These are phyloP conservation scores for Acanthurus tractus DNA, from an alignment of 2,797 vertebrate genomes.

Conservation along the genomic window DNA sequence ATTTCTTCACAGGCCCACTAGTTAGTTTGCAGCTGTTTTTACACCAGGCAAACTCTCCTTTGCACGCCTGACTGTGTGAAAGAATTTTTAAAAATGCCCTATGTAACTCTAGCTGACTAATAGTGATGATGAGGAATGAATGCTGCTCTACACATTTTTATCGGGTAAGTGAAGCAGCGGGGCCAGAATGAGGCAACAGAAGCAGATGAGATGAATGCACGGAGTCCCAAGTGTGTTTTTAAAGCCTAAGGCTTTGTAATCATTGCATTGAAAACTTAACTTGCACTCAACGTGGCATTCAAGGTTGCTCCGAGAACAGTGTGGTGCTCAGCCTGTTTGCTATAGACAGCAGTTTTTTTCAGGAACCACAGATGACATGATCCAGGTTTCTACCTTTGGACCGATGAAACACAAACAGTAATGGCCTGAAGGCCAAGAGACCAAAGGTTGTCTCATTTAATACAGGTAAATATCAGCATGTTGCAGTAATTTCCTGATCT, in stretches of 20 bases:
- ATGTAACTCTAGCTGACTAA: conserved; percentile 36
- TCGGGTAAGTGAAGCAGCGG: conserved; percentile 26
- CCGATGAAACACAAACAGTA: conserved; percentile 29
- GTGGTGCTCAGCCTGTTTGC: not conserved
- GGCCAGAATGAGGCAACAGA: conserved; percentile 25
- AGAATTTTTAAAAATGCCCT: conserved; percentile 1
- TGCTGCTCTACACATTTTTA: conserved; percentile 37
- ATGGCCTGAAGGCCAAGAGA: not conserved
- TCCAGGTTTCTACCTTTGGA: not conserved
- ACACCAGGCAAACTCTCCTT: not conserved
- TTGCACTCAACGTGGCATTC: conserved; percentile 8
- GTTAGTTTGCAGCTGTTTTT: conserved; percentile 11
- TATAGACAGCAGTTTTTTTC: not conserved
- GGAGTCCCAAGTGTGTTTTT: conserved; percentile 31
- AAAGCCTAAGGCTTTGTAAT: conserved; percentile 40
- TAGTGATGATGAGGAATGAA: conserved; percentile 28
- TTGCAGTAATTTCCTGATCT: conserved; percentile 20
- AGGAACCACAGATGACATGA: conserved; percentile 30
- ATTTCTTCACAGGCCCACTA: conserved; percentile 31
- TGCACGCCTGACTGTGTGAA: not conserved
- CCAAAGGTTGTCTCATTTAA: not conserved
- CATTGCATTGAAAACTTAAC: conserved; percentile 19
- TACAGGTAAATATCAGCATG: not conserved
- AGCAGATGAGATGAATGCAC: conserved; percentile 25
- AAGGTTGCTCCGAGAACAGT: conserved; percentile 15